Conservation (phyloP, 1,140 invertebrate genomes). For the Drosophila prosaltans region DNA sequence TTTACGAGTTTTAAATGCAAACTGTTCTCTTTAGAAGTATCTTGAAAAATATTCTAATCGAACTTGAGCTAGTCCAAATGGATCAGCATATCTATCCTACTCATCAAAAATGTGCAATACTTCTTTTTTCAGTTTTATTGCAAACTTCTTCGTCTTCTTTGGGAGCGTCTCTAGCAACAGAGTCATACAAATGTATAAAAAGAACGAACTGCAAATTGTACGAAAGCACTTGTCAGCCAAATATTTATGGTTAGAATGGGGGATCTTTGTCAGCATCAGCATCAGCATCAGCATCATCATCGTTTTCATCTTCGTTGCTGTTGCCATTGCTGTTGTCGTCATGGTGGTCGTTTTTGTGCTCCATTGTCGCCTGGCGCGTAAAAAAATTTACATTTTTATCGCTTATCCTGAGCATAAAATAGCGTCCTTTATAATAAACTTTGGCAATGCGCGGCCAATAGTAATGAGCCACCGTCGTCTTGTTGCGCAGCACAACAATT, state of each 20-base stretch:
- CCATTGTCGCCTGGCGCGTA: slow-evolving; percentile 51
- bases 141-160: slow-evolving; percentile 26
- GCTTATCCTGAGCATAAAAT: slow-evolving; percentile 97
- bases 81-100: neutral
- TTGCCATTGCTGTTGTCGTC: neutral
- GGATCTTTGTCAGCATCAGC: slow-evolving; percentile 47
- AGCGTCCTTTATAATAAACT: slow-evolving; percentile 97
- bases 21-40: no score
- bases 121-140: slow-evolving; percentile 15
- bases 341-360: neutral
- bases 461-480: slow-evolving; percentile 99
- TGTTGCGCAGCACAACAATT: slow-evolving; percentile 97
- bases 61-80: neutral
- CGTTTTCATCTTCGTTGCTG: slow-evolving; percentile 11
- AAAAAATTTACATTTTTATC: slow-evolving; percentile 94
- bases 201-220: slow-evolving; percentile 78
- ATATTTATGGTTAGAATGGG: slow-evolving; percentile 65
- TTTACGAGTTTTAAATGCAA: no score
- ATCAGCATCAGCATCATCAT: slow-evolving; percentile 26
- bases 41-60: no score
- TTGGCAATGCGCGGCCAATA: slow-evolving; percentile 99
- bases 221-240: slow-evolving; percentile 67
- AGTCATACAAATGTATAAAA: slow-evolving; percentile 25
- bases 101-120: neutral
- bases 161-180: slow-evolving; percentile 10